phyloP scores from a whole-genome alignment of 1,140 invertebrate genomes.

The Cydia fagiglandana region DNA sequence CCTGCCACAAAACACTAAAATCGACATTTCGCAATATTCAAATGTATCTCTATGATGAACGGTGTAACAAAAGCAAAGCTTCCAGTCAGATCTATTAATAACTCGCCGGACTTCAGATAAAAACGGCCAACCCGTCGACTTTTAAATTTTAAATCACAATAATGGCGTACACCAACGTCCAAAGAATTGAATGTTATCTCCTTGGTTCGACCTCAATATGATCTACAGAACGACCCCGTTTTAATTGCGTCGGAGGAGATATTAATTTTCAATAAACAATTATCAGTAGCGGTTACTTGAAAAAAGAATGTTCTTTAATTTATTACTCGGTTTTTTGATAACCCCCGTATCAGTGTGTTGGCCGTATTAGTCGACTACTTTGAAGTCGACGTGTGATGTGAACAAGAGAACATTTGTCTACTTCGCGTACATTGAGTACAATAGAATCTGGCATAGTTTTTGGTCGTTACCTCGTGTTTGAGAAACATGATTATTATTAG shows the following conservation, averaged over 20 bases:
- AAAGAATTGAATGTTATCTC: slow-evolving; percentile 31
- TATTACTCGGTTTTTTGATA: slow-evolving; percentile 54
- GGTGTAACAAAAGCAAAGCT: too few relatives aligned
- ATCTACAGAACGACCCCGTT: slow-evolving; percentile 36
- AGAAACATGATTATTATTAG: too few relatives aligned
- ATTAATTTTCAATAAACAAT: slow-evolving; percentile 73
- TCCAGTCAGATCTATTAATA: too few relatives aligned
- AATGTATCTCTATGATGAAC: too few relatives aligned
- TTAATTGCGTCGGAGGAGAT: slow-evolving; percentile 63
- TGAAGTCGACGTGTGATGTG: not conserved
- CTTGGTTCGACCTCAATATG: slow-evolving; percentile 24
- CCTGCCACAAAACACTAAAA: too few relatives aligned
- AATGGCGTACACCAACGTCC: not conserved
- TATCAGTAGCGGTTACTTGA: slow-evolving; percentile 58
- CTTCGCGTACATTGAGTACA: too few relatives aligned
- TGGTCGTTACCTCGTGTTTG: too few relatives aligned
- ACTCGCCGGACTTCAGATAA: not conserved
- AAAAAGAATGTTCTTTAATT: slow-evolving; percentile 58
- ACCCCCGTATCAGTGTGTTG: slow-evolving; percentile 44
- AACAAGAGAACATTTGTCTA: too few relatives aligned
- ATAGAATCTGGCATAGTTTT: too few relatives aligned
- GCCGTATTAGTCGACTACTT: not conserved
- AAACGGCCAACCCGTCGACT: not conserved
- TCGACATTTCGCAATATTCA: too few relatives aligned
- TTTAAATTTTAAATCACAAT: not conserved